Conservation (phyloP, 2,113 vertebrate species). For the Hippocampus comes region DNA sequence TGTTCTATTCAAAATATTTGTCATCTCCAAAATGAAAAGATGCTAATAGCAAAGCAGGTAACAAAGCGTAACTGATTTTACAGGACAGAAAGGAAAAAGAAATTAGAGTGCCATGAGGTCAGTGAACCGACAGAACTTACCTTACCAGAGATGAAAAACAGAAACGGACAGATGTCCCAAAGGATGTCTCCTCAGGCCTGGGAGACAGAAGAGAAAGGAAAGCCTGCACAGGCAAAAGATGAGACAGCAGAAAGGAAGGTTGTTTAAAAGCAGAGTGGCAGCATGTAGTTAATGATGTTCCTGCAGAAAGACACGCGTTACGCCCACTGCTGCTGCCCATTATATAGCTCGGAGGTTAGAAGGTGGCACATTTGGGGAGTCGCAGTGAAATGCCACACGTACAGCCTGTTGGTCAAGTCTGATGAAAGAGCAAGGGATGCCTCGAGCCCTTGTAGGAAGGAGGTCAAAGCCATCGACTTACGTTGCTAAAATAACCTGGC, state of each 20-base stretch:
- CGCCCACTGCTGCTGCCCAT: slow-evolving; percentile 25
- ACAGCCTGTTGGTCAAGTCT: slow-evolving; percentile 30
- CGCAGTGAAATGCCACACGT: slow-evolving; percentile 66
- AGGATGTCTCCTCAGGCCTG: slow-evolving; percentile 43
- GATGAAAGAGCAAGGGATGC: slow-evolving; percentile 39
- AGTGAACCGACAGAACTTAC: slow-evolving; percentile 40
- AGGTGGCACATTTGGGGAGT: slow-evolving; percentile 67
- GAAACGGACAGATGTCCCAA: slow-evolving; percentile 57
- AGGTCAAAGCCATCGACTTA: slow-evolving; percentile 37
- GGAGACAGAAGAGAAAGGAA: slow-evolving; percentile 20
- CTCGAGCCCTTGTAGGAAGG: neutral
- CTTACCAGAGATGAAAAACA: slow-evolving; percentile 52
- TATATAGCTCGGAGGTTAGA: slow-evolving; percentile 38
- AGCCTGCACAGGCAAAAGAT: slow-evolving; percentile 23
- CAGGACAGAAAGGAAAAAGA: neutral
- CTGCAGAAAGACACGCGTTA: slow-evolving; percentile 5
- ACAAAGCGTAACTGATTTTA: neutral
- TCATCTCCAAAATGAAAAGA: neutral
- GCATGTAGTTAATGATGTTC: slow-evolving; percentile 29
- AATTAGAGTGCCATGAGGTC: neutral
- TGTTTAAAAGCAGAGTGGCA: slow-evolving; percentile 41
- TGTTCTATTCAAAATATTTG: neutral
- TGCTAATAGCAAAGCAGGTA: neutral
- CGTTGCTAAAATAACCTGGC: slow-evolving; percentile 41
- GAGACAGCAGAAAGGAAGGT: slow-evolving; percentile 23